A percentile compares a stretch with the other conserved stretches of the same genome.
Conservation (phyloP, 2,797 vertebrate species). For the Parambassis ranga region DNA sequence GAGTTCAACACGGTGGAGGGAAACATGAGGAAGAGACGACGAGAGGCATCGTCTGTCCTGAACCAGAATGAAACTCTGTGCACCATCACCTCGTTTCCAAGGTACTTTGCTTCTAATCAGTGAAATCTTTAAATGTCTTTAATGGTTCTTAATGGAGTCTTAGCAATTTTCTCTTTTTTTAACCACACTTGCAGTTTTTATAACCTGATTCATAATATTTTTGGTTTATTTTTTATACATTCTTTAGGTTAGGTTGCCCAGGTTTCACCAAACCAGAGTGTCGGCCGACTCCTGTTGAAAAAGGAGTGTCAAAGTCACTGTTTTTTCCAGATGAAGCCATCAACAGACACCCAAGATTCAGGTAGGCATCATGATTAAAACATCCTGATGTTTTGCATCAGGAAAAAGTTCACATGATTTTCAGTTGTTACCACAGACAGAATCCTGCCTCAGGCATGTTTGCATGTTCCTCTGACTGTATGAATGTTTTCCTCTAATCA, state of each 20-base stretch:
- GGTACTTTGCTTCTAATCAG: slow-evolving; percentile 71
- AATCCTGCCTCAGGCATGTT: too few species aligned
- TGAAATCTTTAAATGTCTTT: too few species aligned
- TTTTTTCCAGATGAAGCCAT: slow-evolving; percentile 98
- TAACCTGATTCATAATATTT: too few species aligned
- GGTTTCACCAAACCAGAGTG: slow-evolving; percentile 90
- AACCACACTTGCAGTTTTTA: too few species aligned
- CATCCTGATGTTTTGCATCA: background rate
- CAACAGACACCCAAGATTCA: slow-evolving; percentile 94
- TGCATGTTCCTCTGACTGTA: background rate
- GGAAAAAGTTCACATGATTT: background rate
- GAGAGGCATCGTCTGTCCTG: slow-evolving; percentile 89
- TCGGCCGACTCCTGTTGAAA: slow-evolving; percentile 88
- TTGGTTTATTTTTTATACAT: background rate
- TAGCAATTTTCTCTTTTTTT: too few species aligned
- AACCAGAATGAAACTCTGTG: slow-evolving; percentile 87
- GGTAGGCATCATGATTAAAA: slow-evolving; percentile 71
- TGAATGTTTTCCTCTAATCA: background rate
- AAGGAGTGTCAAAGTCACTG: slow-evolving; percentile 91
- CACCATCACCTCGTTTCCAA: slow-evolving; percentile 95
- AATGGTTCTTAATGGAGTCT: background rate
- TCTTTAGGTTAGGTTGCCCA: slow-evolving; percentile 90
- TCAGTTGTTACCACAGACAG: background rate
- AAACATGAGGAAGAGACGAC: slow-evolving; percentile 94
- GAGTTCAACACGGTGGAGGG: slow-evolving; percentile 98